Evolutionary conservation across 2,888 invertebrate species (phyloP).

Genomic region (Orthosia cruda): DNA sequence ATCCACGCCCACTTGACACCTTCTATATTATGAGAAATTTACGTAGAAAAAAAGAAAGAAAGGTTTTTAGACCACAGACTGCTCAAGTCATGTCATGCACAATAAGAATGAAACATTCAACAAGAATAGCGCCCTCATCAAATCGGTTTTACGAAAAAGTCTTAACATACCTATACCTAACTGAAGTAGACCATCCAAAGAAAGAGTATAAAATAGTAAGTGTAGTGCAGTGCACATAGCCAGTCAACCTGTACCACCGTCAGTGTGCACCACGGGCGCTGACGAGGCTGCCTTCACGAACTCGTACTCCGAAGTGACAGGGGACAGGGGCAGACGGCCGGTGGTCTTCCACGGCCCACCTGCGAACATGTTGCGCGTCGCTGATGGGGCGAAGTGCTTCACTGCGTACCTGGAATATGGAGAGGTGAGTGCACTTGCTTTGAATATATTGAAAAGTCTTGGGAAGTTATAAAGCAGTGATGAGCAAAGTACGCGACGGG

Average conservation of each 20-base stretch:
- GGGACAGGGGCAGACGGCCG: constrained; percentile 73
- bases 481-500: no score
- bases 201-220: constrained; percentile 48
- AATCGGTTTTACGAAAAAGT: background rate
- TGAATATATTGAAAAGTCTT: background rate
- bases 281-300: constrained; percentile 82
- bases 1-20: no score
- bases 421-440: background rate
- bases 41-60: no score
- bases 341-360: constrained; percentile 83
- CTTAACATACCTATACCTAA: no score
- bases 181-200: background rate
- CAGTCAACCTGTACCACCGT: constrained; percentile 87
- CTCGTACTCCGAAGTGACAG: constrained; percentile 81
- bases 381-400: constrained; percentile 78
- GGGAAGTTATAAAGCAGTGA: no score
- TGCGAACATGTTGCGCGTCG: constrained; percentile 75
- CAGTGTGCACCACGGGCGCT: constrained; percentile 75
- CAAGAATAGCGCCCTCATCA: background rate
- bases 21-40: no score
- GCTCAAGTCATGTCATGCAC: background rate
- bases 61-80: no score
- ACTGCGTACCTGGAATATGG: constrained; percentile 80
- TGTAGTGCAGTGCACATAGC: constrained; percentile 78
- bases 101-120: background rate